Conservation (phyloP, 1,140 invertebrate genomes). For the Meloidogyne chitwoodi region DNA sequence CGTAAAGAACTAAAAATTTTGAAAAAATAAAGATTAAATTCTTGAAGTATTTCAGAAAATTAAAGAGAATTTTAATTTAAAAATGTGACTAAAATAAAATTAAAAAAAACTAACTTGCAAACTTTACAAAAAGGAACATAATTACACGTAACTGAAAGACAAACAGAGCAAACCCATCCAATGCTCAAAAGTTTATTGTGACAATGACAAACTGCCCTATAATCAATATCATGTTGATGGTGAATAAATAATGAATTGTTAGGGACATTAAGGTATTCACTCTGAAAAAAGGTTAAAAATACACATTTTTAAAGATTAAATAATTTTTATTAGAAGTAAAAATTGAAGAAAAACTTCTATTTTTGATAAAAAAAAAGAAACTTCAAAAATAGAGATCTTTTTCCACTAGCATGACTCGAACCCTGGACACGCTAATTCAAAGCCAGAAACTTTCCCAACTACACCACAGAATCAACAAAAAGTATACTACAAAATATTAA, state of each 20-base stretch:
- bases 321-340: neutral
- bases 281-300: conserved; percentile 17
- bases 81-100: too few species aligned
- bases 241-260: neutral
- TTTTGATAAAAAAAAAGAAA: too few species aligned
- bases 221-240: conserved; percentile 22
- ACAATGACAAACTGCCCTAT: conserved; percentile 36
- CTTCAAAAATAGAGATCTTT: too few species aligned
- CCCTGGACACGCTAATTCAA: too few species aligned
- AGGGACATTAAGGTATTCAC: conserved; percentile 4
- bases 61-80: too few species aligned
- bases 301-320: neutral
- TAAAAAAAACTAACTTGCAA: conserved; percentile 75
- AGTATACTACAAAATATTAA: neutral
- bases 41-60: too few species aligned
- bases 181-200: conserved; percentile 34
- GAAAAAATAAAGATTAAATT: too few species aligned
- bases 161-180: conserved; percentile 71
- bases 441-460: too few species aligned
- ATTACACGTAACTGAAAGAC: conserved; percentile 91
- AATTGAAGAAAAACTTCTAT: too few species aligned
- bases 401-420: too few species aligned
- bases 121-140: conserved; percentile 95
- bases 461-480: too few species aligned
- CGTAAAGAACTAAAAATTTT: neutral